Conservation (phyloP, 1,140 invertebrate genomes). For the Tachypleus tridentatus region DNA sequence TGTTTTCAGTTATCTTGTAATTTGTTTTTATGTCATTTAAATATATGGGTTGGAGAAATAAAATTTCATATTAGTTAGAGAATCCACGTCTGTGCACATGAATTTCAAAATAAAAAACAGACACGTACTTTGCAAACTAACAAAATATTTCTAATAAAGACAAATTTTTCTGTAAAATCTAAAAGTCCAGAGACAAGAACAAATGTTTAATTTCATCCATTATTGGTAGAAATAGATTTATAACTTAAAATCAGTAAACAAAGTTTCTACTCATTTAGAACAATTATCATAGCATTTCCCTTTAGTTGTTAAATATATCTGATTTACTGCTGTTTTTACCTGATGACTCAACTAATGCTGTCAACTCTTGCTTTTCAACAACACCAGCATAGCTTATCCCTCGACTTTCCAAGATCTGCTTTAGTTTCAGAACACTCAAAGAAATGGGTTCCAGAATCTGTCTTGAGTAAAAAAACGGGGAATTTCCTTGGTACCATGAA, state of each 20-base stretch:
- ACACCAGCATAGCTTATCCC: constrained; percentile 40
- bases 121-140: too few species aligned
- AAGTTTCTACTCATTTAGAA: background rate
- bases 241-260: constrained; percentile 3
- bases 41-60: too few species aligned
- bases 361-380: constrained; percentile 41
- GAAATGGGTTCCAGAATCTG: constrained; percentile 37
- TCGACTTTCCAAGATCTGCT: constrained; percentile 38
- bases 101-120: too few species aligned
- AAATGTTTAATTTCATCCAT: background rate
- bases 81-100: too few species aligned
- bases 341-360: constrained; percentile 35
- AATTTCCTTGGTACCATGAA: constrained; percentile 32
- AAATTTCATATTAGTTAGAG: too few species aligned
- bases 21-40: too few species aligned
- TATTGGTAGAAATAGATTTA: background rate
- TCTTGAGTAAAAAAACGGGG: constrained; percentile 24
- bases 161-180: background rate
- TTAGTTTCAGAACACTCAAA: constrained; percentile 40
- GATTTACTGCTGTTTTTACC: constrained; percentile 29
- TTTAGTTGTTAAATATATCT: background rate
- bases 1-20: too few species aligned
- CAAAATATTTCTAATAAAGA: constrained; percentile 25
- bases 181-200: background rate
- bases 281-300: background rate